Percentiles rank a stretch among this genome's conserved stretches.
Evolutionary conservation across 2,888 invertebrate species (phyloP).

Genomic region (Suillia variegata): DNA sequence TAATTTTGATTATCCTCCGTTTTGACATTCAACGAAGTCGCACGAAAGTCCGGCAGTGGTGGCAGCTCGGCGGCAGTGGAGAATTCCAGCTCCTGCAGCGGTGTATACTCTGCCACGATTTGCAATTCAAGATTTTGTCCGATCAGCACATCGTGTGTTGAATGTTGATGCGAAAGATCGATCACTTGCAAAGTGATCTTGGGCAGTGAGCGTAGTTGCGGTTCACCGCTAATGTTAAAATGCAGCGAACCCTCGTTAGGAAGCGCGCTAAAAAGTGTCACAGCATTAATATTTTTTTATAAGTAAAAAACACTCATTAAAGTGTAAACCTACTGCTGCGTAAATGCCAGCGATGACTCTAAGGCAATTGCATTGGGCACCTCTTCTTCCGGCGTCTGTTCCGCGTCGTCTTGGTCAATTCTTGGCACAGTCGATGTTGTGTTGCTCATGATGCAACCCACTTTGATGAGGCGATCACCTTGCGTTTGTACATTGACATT

Average conservation of each 20-base stretch:
- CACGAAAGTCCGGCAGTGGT: slow-evolving; percentile 71
- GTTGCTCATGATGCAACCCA: slow-evolving; percentile 74
- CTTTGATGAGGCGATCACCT: slow-evolving; percentile 80
- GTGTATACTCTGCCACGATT: slow-evolving; percentile 63
- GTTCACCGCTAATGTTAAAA: slow-evolving; percentile 38
- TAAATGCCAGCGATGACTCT: slow-evolving; percentile 66
- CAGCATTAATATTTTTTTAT: neutral
- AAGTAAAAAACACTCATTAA: neutral
- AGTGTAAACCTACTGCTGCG: slow-evolving; percentile 61
- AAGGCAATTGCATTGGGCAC: slow-evolving; percentile 64
- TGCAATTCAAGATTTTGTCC: slow-evolving; percentile 71
- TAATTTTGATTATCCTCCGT: slow-evolving; percentile 77
- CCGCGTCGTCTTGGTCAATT: slow-evolving; percentile 31
- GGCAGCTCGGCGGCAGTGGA: slow-evolving; percentile 53
- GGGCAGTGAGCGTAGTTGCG: slow-evolving; percentile 37
- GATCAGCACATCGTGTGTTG: slow-evolving; percentile 70
- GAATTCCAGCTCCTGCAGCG: slow-evolving; percentile 36
- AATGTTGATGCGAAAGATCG: slow-evolving; percentile 65
- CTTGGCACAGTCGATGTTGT: slow-evolving; percentile 43
- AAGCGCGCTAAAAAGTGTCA: slow-evolving; percentile 54
- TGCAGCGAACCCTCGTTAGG: slow-evolving; percentile 62
- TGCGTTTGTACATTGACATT: slow-evolving; percentile 84
- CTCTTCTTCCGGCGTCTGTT: slow-evolving; percentile 31
- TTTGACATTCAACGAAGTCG: slow-evolving; percentile 80
- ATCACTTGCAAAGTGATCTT: slow-evolving; percentile 65